A percentile compares a stretch with the other conserved stretches of the same genome.
These are phyloP conservation scores for Clarias macrocephalus DNA, from an alignment of 2,113 vertebrate species.

Conservation along the genomic window DNA sequence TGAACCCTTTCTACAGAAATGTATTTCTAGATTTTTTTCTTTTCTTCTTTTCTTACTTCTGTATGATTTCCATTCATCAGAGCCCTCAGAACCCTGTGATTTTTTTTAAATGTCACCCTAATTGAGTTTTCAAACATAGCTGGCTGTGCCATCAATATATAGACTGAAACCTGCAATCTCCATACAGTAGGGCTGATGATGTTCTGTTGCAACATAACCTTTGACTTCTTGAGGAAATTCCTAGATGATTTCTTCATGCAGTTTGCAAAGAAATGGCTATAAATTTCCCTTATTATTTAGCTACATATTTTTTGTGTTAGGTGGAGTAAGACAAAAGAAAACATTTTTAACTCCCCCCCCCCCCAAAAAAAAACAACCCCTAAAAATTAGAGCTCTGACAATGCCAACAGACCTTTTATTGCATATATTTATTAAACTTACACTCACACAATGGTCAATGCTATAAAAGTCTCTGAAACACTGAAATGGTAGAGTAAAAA, in stretches of 20 bases:
- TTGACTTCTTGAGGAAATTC: background rate
- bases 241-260: background rate
- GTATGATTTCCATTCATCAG: no score
- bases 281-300: background rate
- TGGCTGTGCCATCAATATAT: background rate
- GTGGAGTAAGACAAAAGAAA: no score
- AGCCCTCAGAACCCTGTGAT: background rate
- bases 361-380: no score
- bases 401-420: no score
- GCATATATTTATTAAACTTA: no score
- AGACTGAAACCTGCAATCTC: background rate
- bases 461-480: background rate
- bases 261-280: background rate
- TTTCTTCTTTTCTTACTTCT: no score
- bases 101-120: background rate
- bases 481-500: background rate
- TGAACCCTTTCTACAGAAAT: no score
- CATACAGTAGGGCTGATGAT: background rate
- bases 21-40: no score
- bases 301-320: no score
- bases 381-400: no score
- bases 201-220: background rate
- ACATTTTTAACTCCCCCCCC: no score
- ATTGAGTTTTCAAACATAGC: background rate
- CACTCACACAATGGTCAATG: no score